Conservation (phyloP, 2,797 vertebrate species). For the Perodicticus potto region DNA sequence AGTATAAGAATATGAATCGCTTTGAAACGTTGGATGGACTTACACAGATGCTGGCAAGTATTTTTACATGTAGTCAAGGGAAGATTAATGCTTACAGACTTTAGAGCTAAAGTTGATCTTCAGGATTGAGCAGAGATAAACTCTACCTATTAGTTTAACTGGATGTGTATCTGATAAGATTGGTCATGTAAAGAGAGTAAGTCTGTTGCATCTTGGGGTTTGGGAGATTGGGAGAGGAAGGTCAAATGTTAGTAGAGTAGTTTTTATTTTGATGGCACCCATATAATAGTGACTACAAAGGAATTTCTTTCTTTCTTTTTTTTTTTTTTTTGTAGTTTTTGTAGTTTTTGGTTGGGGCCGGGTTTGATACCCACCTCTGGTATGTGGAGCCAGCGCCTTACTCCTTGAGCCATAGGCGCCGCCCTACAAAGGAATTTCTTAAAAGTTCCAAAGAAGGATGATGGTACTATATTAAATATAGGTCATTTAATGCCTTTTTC, state of each 20-base stretch:
- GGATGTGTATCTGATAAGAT: not conserved
- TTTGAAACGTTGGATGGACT: not conserved
- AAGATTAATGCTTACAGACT: not conserved
- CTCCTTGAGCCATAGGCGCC: too few species aligned
- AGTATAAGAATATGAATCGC: not conserved
- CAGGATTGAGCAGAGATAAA: not conserved
- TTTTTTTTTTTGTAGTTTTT: too few species aligned
- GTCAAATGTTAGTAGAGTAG: not conserved
- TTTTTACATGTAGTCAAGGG: not conserved
- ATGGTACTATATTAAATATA: not conserved
- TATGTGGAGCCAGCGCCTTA: too few species aligned
- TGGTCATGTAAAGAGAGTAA: not conserved
- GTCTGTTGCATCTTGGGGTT: not conserved
- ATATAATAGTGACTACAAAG: not conserved
- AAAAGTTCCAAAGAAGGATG: not conserved
- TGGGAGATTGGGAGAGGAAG: rapidly evolving
- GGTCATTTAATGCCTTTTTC: not conserved
- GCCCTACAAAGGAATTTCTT: not conserved
- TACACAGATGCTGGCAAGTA: not conserved
- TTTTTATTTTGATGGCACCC: not conserved
- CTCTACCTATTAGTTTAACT: not conserved
- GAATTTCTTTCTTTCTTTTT: too few species aligned
- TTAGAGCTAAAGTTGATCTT: not conserved
- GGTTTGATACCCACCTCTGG: too few species aligned
- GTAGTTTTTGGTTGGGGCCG: too few species aligned